These are phyloP conservation scores for Noctua janthe DNA, from an alignment of 2,888 invertebrate genomes.

Conservation along the genomic window DNA sequence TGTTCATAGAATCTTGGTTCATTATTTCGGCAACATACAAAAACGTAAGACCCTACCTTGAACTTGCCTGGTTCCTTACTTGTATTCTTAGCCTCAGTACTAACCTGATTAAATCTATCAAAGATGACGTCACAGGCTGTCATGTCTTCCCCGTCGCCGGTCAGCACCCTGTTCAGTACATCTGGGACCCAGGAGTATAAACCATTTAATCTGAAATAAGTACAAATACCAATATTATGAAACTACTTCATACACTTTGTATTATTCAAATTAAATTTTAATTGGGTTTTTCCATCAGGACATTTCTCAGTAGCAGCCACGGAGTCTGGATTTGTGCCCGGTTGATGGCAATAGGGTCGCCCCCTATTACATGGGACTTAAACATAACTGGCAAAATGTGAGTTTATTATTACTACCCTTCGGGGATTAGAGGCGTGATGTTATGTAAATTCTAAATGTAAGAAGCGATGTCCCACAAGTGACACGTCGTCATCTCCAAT, in stretches of 20 bases:
- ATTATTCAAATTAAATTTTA: not conserved
- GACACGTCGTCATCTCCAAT: not conserved
- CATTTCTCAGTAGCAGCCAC: no score
- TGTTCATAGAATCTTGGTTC: not conserved
- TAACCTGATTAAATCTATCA: slow-evolving; percentile 80
- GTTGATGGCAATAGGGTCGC: no score
- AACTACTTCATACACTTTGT: not conserved
- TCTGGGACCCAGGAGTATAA: slow-evolving; percentile 91
- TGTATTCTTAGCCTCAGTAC: slow-evolving; percentile 32
- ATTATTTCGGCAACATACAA: not conserved
- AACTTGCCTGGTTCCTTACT: not conserved
- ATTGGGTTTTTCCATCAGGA: no score
- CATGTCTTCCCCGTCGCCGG: slow-evolving; percentile 70
- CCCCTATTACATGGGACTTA: no score
- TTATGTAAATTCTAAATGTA: not conserved
- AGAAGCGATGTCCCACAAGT: not conserved
- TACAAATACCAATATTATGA: not conserved
- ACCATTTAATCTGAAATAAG: slow-evolving; percentile 86
- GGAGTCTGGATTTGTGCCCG: no score
- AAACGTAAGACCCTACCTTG: not conserved
- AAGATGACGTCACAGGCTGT: slow-evolving; percentile 85
- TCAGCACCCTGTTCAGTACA: slow-evolving; percentile 89
- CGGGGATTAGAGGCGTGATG: no score
- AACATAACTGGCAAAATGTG: no score
- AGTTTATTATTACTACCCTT: no score